Evolutionary conservation across 2,888 invertebrate species (phyloP).

Genomic region (Schizotus pectinicornis): DNA sequence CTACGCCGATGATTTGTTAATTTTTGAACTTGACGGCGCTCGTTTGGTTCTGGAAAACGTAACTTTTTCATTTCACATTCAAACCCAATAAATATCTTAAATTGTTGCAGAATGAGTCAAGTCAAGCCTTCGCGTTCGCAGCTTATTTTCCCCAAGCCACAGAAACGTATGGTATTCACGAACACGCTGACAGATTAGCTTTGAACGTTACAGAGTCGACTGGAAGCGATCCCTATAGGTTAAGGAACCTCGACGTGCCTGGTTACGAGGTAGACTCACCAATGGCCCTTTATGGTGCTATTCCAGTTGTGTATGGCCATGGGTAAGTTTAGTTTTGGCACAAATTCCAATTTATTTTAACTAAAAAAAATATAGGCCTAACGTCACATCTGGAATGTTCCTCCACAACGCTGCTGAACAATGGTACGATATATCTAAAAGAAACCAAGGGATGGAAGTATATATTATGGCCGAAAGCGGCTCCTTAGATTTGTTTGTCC

Average conservation of each 20-base stretch:
- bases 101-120: conserved; percentile 30
- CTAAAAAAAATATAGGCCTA: conserved; percentile 51
- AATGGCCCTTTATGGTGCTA: conserved; percentile 67
- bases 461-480: conserved; percentile 95
- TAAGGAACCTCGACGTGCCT: conserved; percentile 61
- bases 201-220: conserved; percentile 75
- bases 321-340: conserved; percentile 61
- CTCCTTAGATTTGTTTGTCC: conserved; percentile 85
- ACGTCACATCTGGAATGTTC: conserved; percentile 81
- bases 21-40: neutral
- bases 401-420: conserved; percentile 97
- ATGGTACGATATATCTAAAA: conserved; percentile 82
- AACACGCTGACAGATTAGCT: conserved; percentile 88
- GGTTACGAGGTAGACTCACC: conserved; percentile 9
- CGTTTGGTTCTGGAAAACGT: conserved; percentile 13
- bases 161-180: conserved; percentile 69
- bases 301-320: conserved; percentile 91
- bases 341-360: neutral
- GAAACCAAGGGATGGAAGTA: conserved; percentile 63
- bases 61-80: neutral
- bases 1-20: neutral
- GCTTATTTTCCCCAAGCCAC: conserved; percentile 35
- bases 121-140: conserved; percentile 39
- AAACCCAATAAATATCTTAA: neutral
- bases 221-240: conserved; percentile 83